Percentiles rank a stretch among this genome's conserved stretches.
Evolutionary conservation across 1,140 invertebrate genomes (phyloP).

Genomic region (Drosophila jambulina): DNA sequence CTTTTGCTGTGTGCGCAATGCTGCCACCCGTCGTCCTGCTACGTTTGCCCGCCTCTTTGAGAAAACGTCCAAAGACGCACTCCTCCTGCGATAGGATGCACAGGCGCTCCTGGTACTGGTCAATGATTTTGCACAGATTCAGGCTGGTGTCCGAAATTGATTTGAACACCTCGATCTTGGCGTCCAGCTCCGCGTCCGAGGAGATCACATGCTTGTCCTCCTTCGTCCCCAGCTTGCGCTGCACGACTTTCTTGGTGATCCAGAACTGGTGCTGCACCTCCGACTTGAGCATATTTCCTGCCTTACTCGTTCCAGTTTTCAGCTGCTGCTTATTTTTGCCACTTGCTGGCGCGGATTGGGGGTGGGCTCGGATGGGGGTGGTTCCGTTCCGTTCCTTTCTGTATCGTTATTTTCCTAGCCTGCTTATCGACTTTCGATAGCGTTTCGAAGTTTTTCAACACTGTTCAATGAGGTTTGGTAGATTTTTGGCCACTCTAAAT

Average conservation of each 20-base stretch:
- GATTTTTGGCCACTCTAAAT: background rate
- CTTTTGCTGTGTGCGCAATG: constrained; percentile 97
- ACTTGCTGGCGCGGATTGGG: constrained; percentile 19
- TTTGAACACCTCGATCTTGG: constrained; percentile 98
- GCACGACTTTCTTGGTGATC: constrained; percentile 98
- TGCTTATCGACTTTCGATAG: constrained; percentile 11
- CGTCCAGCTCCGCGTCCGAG: constrained; percentile 98
- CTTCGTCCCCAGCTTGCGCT: constrained; percentile 97
- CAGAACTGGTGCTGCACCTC: constrained; percentile 97
- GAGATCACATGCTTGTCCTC: constrained; percentile 98
- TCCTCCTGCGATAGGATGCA: constrained; percentile 98
- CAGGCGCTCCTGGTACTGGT: constrained; percentile 96
- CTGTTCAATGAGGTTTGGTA: background rate
- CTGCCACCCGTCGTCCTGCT: constrained; percentile 94
- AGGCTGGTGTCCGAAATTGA: constrained; percentile 97
- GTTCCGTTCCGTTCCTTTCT: constrained; percentile 8
- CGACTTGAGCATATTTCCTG: constrained; percentile 79
- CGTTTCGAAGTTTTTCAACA: background rate
- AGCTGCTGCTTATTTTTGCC: constrained; percentile 34
- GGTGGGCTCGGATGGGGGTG: constrained; percentile 14
- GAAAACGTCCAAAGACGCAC: constrained; percentile 96
- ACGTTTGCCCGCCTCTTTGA: constrained; percentile 97
- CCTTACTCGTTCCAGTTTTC: constrained; percentile 39
- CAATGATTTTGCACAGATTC: constrained; percentile 95
- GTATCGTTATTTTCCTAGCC: constrained; percentile 25